Evolutionary conservation across 2,888 invertebrate species (phyloP).

Genomic region (Rotaria sp.): DNA sequence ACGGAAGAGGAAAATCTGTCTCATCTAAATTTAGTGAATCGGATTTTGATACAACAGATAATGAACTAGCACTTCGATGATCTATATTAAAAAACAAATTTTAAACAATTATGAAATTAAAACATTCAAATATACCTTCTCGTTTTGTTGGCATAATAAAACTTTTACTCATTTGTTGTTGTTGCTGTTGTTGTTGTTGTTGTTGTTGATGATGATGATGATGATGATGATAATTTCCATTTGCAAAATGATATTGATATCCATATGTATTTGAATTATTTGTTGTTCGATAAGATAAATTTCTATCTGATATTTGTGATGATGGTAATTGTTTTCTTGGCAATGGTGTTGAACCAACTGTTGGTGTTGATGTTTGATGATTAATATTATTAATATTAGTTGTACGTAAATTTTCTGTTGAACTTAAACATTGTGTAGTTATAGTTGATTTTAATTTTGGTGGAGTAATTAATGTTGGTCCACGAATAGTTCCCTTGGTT

Average conservation of each 20-base stretch:
- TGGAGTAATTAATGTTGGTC: neutral
- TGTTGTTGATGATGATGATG: no score
- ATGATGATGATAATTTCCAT: neutral
- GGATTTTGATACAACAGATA: neutral
- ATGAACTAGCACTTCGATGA: neutral
- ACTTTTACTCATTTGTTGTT: conserved; percentile 28
- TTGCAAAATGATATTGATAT: neutral
- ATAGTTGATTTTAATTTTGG: neutral
- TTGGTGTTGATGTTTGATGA: neutral
- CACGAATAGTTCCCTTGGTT: neutral
- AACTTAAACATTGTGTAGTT: neutral
- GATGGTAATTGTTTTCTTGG: conserved; percentile 16
- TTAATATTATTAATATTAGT: neutral
- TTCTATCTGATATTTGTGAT: neutral
- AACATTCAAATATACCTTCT: neutral
- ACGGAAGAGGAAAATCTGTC: neutral
- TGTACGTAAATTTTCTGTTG: neutral
- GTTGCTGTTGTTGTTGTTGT: neutral
- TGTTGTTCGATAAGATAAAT: neutral
- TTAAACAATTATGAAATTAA: neutral
- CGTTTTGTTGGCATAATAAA: conserved; percentile 3
- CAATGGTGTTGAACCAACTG: conserved; percentile 9
- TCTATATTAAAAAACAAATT: neutral
- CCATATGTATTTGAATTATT: neutral
- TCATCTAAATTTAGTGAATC: neutral